Conservation (phyloP, 2,113 vertebrate species). For the Sebastes schlegelii region DNA sequence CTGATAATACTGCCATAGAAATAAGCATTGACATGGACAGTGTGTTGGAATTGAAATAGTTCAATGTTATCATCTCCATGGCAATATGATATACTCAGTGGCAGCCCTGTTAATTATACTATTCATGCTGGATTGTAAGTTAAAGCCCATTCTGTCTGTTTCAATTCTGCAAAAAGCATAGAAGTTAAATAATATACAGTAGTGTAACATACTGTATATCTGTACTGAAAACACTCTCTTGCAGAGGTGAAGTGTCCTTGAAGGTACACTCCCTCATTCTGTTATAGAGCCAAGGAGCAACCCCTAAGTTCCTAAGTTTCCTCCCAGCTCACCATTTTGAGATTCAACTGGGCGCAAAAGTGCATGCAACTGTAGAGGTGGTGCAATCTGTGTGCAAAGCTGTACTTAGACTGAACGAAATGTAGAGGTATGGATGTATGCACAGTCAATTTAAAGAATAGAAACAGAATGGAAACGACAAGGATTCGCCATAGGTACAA, state of each 20-base stretch:
- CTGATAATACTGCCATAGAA: not conserved
- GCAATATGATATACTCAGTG: not conserved
- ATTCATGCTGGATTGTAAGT: not conserved
- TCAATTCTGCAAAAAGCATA: slow-evolving; percentile 58
- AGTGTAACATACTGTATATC: slow-evolving; percentile 57
- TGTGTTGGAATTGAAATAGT: not conserved
- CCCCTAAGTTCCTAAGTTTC: not conserved
- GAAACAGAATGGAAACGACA: not conserved
- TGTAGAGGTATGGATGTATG: not conserved
- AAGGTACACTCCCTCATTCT: slow-evolving; percentile 17
- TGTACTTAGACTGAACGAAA: not conserved
- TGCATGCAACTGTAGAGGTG: not conserved
- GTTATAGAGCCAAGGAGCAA: not conserved
- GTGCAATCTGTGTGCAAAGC: not conserved
- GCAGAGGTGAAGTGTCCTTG: slow-evolving; percentile 33
- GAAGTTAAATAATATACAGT: slow-evolving; percentile 69
- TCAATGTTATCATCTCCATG: not conserved
- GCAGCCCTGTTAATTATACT: not conserved
- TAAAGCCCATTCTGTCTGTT: slow-evolving; percentile 46
- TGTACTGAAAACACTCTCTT: slow-evolving; percentile 15
- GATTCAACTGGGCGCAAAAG: too few species aligned
- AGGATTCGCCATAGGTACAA: not conserved
- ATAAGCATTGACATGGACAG: not conserved
- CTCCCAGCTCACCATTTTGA: not conserved
- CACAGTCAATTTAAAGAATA: not conserved